Conservation (phyloP, 2,797 vertebrate species). For the Lithobates pipiens region DNA sequence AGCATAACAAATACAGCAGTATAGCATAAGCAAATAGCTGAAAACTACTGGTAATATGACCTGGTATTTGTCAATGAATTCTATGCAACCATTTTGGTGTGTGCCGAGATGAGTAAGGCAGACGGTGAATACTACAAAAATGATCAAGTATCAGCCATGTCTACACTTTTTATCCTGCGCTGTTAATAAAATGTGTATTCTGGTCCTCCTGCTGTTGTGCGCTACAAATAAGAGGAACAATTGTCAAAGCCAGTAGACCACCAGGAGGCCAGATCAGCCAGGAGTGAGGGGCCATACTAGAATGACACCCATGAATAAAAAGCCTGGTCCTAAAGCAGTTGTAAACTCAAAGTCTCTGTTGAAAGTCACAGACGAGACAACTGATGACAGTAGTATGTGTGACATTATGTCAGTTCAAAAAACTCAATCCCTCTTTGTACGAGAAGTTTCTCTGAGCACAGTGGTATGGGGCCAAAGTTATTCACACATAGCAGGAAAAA, state of each 20-base stretch:
- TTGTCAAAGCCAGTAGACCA: neutral
- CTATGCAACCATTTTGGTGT: neutral
- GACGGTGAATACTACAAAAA: constrained; percentile 9
- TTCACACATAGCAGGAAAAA: neutral
- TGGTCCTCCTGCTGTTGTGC: neutral
- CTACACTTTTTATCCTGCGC: neutral
- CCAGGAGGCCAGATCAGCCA: neutral
- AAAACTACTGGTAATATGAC: neutral
- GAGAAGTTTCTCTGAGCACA: constrained; percentile 10
- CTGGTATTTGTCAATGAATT: neutral
- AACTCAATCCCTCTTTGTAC: neutral
- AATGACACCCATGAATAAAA: neutral
- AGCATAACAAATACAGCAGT: neutral
- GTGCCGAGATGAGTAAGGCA: constrained; percentile 18
- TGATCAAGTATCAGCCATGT: neutral
- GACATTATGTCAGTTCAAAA: constrained; percentile 23
- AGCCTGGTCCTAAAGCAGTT: constrained; percentile 2
- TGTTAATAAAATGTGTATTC: neutral
- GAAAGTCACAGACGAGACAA: neutral
- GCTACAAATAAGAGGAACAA: neutral
- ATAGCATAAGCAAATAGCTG: neutral
- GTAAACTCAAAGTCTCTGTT: neutral
- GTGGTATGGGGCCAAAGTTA: constrained; percentile 19
- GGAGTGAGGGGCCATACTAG: neutral
- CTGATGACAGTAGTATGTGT: neutral